Evolutionary conservation across 23 tunicate genomes (phyloP), one percentile per base, ranked within the genome.

Genomic region (Ciona savignyi): DNA sequence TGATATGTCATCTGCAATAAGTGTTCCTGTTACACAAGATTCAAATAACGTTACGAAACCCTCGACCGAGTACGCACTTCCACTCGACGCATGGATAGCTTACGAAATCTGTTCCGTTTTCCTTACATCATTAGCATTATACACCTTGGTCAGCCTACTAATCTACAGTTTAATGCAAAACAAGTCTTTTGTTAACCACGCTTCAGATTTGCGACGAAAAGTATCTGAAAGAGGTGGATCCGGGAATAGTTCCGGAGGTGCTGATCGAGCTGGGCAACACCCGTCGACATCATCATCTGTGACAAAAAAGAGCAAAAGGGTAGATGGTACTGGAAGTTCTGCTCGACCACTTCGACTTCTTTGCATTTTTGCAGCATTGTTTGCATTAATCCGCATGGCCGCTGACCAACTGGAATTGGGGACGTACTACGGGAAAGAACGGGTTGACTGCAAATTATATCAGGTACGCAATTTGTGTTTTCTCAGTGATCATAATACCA

Each of bases 401-500:
- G 56, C 80, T 21, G 80, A 76, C 25, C 80, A 76, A 32, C 28
- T 76, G 60, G 80, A 76, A 65, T 32, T n/a, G n/a, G n/a, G n/a
- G n/a, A n/a, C n/a, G n/a, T n/a, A n/a, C n/a, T n/a, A n/a, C n/a
- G 77, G 84, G 15, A 29, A 71, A 1, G 67, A 60, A 34, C 35
- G 84, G 23, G 61, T 80, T 33, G 62, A 80, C 77, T 80, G 84
- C 84, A 71, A 71, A 62, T 35, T 80, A 0, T 80, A 80, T 34
- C 84, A 80, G 77, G 84, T 80, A 3, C n/a, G n/a, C n/a, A n/a
- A n/a, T n/a, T n/a, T n/a, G n/a, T n/a, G n/a, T n/a, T n/a, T n/a
- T 24, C 32, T 29, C n/a, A n/a, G n/a, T n/a, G n/a, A n/a, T n/a
- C n/a, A n/a, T n/a, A n/a, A n/a, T n/a, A n/a, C n/a, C n/a, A n/a